Evolutionary conservation across 2,888 invertebrate genomes (phyloP).

Genomic region (Eristalis tenax): DNA sequence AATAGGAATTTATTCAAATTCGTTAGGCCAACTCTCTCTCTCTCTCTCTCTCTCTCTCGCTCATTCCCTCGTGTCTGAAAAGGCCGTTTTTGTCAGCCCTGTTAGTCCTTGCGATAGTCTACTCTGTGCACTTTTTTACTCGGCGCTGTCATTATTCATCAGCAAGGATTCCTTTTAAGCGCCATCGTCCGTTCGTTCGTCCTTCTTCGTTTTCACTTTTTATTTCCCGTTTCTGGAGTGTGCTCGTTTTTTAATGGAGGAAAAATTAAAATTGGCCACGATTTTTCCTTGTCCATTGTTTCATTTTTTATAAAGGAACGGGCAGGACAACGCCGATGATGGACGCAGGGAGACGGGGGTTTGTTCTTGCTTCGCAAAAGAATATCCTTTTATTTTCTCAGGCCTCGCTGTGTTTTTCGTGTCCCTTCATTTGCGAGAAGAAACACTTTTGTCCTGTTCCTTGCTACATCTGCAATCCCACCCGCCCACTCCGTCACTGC

Average conservation of each 20-base stretch:
- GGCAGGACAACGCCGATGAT: not conserved
- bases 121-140: conserved; percentile 67
- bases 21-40: conserved; percentile 28
- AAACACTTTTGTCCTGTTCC: conserved; percentile 38
- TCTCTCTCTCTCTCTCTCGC: not conserved
- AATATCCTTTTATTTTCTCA: conserved; percentile 71
- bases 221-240: conserved; percentile 39
- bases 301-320: conserved; percentile 74
- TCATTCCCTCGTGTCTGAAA: not conserved
- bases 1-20: conserved; percentile 72
- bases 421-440: conserved; percentile 49
- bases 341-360: not conserved
- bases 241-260: conserved; percentile 71
- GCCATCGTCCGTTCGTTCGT: conserved; percentile 6
- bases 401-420: conserved; percentile 53
- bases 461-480: not conserved
- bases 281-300: conserved; percentile 79
- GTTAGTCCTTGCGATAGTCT: conserved; percentile 48
- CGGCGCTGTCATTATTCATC: conserved; percentile 78
- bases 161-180: conserved; percentile 73
- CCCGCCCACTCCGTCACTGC: not conserved
- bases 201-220: conserved; percentile 52
- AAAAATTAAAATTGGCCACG: conserved; percentile 81
- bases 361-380: conserved; percentile 36
- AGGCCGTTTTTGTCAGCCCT: conserved; percentile 15